phyloP scores from a whole-genome alignment of 2,797 vertebrate genomes.

The Leptoclinus maculatus region DNA sequence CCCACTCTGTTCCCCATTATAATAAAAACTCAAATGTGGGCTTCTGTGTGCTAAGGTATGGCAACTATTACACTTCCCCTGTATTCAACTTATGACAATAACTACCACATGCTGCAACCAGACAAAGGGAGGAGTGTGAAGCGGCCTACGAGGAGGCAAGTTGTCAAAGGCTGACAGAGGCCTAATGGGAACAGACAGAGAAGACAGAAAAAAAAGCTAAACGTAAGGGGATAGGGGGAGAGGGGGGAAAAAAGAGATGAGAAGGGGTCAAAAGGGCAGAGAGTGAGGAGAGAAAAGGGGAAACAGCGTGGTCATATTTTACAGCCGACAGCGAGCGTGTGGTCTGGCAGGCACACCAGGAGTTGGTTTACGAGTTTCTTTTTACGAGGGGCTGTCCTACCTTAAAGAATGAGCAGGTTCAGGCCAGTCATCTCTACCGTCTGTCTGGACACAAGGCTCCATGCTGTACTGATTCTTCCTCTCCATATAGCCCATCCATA shows the following conservation, averaged over 20 bases:
- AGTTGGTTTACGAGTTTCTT: slow-evolving; percentile 70
- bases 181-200: slow-evolving; percentile 19
- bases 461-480: not conserved
- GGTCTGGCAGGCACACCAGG: slow-evolving; percentile 61
- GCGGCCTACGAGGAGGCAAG: not conserved
- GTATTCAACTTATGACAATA: not conserved
- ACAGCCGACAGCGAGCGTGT: slow-evolving; percentile 66
- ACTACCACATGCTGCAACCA: slow-evolving; percentile 16
- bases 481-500: slow-evolving; percentile 4
- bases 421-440: slow-evolving; percentile 33
- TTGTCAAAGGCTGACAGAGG: slow-evolving; percentile 18
- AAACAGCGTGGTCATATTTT: slow-evolving; percentile 64
- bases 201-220: slow-evolving; percentile 21
- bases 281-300: slow-evolving; percentile 41
- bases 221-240: slow-evolving; percentile 11
- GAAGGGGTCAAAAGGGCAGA: slow-evolving; percentile 46
- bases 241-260: slow-evolving; percentile 5
- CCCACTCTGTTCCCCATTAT: not conserved
- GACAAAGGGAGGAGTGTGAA: slow-evolving; percentile 12
- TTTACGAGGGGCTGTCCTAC: slow-evolving; percentile 59
- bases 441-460: slow-evolving; percentile 21
- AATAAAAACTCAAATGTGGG: not conserved
- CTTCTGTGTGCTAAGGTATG: not conserved
- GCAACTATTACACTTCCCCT: not conserved
- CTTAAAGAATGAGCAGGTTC: slow-evolving; percentile 38